Conservation (phyloP, 2,797 vertebrate species). For the Leuciscus waleckii region DNA sequence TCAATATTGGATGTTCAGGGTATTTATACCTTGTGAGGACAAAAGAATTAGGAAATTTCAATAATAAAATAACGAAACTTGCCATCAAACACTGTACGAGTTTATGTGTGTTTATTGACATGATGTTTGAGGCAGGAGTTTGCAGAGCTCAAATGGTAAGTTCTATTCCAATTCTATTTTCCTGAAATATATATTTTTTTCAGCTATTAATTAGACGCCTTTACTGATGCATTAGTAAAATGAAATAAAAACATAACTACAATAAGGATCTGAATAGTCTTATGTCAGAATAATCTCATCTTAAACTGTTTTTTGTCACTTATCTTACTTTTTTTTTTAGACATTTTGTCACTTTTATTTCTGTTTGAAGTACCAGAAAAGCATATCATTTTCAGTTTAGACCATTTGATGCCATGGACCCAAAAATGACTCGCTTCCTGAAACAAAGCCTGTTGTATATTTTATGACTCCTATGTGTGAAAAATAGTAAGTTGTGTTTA, state of each 20-base stretch:
- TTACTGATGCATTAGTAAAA: background rate
- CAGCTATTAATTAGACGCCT: background rate
- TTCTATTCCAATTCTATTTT: background rate
- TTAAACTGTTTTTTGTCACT: background rate
- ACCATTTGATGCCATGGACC: background rate
- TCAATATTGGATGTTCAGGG: constrained; percentile 46
- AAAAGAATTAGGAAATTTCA: constrained; percentile 23
- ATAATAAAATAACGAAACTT: constrained; percentile 40
- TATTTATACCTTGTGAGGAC: constrained; percentile 35
- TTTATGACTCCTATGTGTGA: background rate
- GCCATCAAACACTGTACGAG: background rate
- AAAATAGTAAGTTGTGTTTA: background rate
- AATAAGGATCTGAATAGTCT: too few relatives aligned
- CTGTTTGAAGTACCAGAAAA: background rate
- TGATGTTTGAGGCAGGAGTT: background rate
- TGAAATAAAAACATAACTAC: too few relatives aligned
- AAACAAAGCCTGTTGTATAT: background rate
- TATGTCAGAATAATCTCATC: background rate
- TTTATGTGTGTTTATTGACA: background rate
- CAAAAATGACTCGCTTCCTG: background rate
- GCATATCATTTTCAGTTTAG: background rate
- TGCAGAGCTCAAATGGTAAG: background rate
- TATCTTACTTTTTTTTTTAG: background rate
- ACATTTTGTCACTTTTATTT: background rate
- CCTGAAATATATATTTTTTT: background rate